phyloP scores from a whole-genome alignment of 2,113 vertebrate genomes.

The Oryzias javanicus region DNA sequence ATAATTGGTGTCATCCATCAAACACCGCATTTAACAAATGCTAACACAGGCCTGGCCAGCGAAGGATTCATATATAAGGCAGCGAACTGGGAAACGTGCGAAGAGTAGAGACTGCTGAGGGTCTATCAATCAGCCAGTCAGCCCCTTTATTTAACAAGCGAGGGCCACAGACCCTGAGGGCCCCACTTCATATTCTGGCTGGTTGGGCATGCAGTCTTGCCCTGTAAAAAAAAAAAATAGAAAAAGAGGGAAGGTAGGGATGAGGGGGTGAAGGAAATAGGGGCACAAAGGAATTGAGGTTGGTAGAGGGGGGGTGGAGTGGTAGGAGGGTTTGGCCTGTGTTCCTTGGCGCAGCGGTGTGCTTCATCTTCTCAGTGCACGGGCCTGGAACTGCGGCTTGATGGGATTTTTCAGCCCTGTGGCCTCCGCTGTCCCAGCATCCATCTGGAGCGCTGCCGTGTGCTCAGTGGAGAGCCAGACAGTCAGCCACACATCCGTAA shows the following conservation, averaged over 20 bases:
- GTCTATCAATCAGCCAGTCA: constrained; percentile 82
- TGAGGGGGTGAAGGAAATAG: constrained; percentile 48
- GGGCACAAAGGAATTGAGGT: constrained; percentile 54
- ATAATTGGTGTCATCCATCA: constrained; percentile 84
- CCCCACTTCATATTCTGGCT: constrained; percentile 74
- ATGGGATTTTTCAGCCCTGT: constrained; percentile 79
- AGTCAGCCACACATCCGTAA: constrained; percentile 64
- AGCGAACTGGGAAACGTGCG: constrained; percentile 69
- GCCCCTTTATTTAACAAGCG: constrained; percentile 82
- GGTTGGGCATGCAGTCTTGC: constrained; percentile 72
- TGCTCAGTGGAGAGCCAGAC: constrained; percentile 64
- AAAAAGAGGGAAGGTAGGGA: constrained; percentile 42
- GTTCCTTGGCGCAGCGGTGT: constrained; percentile 68
- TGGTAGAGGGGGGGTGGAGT: constrained; percentile 43
- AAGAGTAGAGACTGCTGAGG: constrained; percentile 72
- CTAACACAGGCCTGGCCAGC: constrained; percentile 66
- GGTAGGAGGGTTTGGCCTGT: constrained; percentile 66
- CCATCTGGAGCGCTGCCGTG: constrained; percentile 70
- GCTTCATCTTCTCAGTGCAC: constrained; percentile 80
- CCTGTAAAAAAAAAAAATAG: constrained; percentile 36
- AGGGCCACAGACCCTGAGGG: constrained; percentile 72
- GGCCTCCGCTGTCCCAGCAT: constrained; percentile 67
- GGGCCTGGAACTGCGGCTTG: constrained; percentile 77
- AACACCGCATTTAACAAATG: constrained; percentile 75
- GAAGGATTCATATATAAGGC: constrained; percentile 77